These are phyloP conservation scores for Lerista edwardsae DNA, from an alignment of 2,797 vertebrate genomes.

Conservation along the genomic window DNA sequence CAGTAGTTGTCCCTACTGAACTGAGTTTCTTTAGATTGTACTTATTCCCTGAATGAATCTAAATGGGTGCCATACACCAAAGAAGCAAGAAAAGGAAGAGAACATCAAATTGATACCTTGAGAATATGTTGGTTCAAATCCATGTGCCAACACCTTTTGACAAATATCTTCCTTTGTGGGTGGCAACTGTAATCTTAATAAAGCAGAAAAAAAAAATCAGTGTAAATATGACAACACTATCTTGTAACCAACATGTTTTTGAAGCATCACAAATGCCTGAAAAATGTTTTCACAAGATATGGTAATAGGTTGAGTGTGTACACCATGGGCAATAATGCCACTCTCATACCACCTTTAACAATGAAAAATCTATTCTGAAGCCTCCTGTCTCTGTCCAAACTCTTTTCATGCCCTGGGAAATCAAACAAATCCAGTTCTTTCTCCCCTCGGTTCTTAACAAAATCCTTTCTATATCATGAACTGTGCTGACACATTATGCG, in stretches of 20 bases:
- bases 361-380: not conserved
- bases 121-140: not conserved
- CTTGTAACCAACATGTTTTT: not conserved
- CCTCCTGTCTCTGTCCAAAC: not conserved
- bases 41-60: not conserved
- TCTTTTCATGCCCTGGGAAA: not conserved
- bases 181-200: not conserved
- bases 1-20: not conserved
- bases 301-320: not conserved
- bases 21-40: not conserved
- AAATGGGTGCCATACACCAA: not conserved
- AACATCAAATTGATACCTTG: not conserved
- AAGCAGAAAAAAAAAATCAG: not conserved
- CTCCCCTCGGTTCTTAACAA: not conserved
- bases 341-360: not conserved
- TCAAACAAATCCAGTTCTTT: not conserved
- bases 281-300: not conserved
- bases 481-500: not conserved
- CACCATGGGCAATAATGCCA: not conserved
- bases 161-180: not conserved
- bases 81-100: not conserved
- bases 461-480: not conserved
- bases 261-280: too few species aligned
- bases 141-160: too few species aligned
- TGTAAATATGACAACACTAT: too few species aligned